Base-by-base conservation (phyloP, 2,113 vertebrate species). In the Lichenostomus cassidix region DNA sequence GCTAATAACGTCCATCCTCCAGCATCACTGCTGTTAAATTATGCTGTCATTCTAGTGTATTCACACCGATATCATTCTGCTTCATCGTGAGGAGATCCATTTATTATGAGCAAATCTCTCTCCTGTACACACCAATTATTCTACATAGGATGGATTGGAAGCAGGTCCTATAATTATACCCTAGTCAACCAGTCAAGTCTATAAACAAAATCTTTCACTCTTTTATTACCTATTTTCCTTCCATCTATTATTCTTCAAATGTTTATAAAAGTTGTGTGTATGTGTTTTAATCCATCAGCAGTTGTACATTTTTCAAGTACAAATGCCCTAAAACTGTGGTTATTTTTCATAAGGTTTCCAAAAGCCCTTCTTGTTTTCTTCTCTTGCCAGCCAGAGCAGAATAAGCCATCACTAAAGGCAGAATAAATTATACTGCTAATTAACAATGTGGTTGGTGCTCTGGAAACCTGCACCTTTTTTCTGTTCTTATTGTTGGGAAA, bases 151-250 rank as follows among this genome's bases (percentile, higher is more conserved):
- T 87, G 92, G 91, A 97, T 86, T 96, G 76, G 81, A 97, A 97
- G 78, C 68, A 83, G 90, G 69, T 92, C 67, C 39, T n/a, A 74
- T 96, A 97, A 97, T 96, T 97, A 94, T 78, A 80, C 50, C 86
- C 82, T 91, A 95, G 86, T 90, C 92, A 94, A 95, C 85, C 33
- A 96, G 62, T 90, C 88, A 97, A 81, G 84, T 94, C 74, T 92
- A 90, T 93, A 96, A 97, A 96, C 91, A 97, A 89, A 97, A 97
- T 97, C 81, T 94, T 71, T 97, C 91, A 93, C 76, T 96, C 65
- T 88, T 79, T 97, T 94, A 95, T 93, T 96, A 95, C 65, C 46
- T 96, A 60, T 95, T 97, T 97, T 96, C 79, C 49, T 96, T 95
- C 56, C 47, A 41, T 81, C 89, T 94, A 87, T 96, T 96, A 96